Evolutionary conservation across 2,797 vertebrate genomes (phyloP).

Genomic region (Tinamus major): DNA sequence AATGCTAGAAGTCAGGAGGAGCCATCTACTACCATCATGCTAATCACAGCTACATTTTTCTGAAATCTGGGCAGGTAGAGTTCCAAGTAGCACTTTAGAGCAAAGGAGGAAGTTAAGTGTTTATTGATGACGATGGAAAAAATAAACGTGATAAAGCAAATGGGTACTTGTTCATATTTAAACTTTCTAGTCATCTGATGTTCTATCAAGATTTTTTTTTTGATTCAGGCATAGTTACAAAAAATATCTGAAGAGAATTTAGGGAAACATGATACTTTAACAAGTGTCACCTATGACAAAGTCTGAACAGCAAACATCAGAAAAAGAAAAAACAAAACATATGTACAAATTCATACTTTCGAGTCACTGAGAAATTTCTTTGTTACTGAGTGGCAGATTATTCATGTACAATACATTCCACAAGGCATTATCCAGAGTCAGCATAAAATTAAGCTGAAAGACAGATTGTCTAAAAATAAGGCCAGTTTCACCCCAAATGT

Average conservation of each 20-base stretch:
- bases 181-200: constrained; percentile 59
- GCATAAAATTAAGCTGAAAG: constrained; percentile 57
- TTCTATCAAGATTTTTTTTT: constrained; percentile 41
- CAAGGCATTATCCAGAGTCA: constrained; percentile 63
- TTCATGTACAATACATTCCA: constrained; percentile 57
- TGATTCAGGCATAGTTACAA: constrained; percentile 57
- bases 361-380: constrained; percentile 48
- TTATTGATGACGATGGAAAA: constrained; percentile 55
- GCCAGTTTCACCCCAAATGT: constrained; percentile 57
- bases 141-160: constrained; percentile 56
- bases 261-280: constrained; percentile 64
- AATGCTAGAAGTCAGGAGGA: neutral
- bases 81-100: neutral
- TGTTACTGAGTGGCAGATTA: constrained; percentile 41
- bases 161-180: constrained; percentile 62
- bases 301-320: constrained; percentile 65
- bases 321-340: constrained; percentile 40
- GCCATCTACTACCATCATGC: rapidly evolving
- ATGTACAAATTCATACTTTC: constrained; percentile 77
- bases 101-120: constrained; percentile 24
- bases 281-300: constrained; percentile 67
- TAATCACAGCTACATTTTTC: neutral
- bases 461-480: constrained; percentile 75
- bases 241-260: constrained; percentile 61
- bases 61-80: neutral